Conservation (phyloP, 2,797 vertebrate genomes). For the Falco concolor region DNA sequence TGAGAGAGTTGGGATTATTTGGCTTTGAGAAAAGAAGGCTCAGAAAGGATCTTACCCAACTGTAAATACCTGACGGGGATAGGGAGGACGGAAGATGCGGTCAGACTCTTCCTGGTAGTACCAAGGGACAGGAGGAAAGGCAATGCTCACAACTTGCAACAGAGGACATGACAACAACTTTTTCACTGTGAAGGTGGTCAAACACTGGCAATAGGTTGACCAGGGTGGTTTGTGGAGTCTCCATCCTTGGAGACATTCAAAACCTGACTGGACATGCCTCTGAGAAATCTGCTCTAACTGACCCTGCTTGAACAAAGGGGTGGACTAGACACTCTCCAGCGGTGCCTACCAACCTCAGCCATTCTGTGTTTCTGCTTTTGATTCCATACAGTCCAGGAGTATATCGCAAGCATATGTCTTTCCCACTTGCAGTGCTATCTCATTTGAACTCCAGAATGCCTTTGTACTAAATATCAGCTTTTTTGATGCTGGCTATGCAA, state of each 20-base stretch:
- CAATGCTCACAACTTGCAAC: not conserved
- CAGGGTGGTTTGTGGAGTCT: not conserved
- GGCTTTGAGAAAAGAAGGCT: not conserved
- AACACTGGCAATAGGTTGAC: not conserved
- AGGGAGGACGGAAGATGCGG: not conserved
- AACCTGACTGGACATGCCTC: not conserved
- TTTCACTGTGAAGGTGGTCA: not conserved
- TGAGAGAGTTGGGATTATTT: not conserved
- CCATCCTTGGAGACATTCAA: not conserved
- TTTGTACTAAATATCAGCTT: not conserved
- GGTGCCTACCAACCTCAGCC: not conserved
- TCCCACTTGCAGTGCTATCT: not conserved
- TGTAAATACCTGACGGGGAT: not conserved
- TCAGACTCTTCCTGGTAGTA: not conserved
- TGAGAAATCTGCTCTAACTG: not conserved
- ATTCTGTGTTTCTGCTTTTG: not conserved
- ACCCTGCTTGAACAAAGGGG: not conserved
- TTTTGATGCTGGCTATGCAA: slow-evolving; percentile 4
- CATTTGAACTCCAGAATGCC: slow-evolving; percentile 19
- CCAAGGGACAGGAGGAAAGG: not conserved
- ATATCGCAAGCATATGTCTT: not conserved
- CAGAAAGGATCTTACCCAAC: not conserved
- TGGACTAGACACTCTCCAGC: not conserved
- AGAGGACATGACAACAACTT: not conserved
- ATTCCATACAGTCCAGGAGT: not conserved